A percentile compares a stretch with the other conserved stretches of the same genome.
Evolutionary conservation across 2,888 invertebrate species (phyloP).

Genomic region (Bugula neritina): DNA sequence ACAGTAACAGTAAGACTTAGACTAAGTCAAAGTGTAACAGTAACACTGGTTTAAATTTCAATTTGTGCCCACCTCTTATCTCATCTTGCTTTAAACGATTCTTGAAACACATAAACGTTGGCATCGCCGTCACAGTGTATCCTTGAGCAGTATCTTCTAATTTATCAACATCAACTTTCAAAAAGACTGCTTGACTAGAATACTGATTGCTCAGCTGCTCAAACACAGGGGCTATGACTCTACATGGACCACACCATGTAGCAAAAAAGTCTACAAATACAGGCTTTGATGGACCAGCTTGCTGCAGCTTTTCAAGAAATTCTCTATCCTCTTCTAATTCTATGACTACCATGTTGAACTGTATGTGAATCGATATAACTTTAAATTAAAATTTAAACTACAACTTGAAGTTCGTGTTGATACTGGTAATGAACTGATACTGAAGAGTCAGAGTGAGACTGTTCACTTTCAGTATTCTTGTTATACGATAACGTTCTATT

Average conservation of each 20-base stretch:
- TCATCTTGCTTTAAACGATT: constrained; percentile 65
- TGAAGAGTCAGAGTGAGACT: no score
- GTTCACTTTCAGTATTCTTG: no score
- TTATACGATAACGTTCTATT: no score
- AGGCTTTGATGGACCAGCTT: constrained; percentile 76
- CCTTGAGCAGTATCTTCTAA: constrained; percentile 70
- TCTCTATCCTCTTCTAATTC: constrained; percentile 64
- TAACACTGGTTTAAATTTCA: no score
- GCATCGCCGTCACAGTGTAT: constrained; percentile 92
- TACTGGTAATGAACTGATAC: no score
- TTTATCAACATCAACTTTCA: constrained; percentile 87
- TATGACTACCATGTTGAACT: constrained; percentile 32
- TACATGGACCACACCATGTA: constrained; percentile 95
- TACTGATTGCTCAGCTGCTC: constrained; percentile 81
- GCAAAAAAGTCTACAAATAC: constrained; percentile 93
- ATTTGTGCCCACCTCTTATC: constrained; percentile 71
- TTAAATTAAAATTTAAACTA: no score
- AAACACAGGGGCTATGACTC: constrained; percentile 84
- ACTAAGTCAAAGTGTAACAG: no score
- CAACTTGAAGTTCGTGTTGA: no score
- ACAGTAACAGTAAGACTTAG: no score
- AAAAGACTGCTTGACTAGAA: constrained; percentile 72
- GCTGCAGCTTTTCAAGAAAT: constrained; percentile 76
- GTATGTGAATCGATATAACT: no score
- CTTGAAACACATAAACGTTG: constrained; percentile 91